Conservation (phyloP, 1,140 invertebrate species). For the Listronotus oregonensis region DNA sequence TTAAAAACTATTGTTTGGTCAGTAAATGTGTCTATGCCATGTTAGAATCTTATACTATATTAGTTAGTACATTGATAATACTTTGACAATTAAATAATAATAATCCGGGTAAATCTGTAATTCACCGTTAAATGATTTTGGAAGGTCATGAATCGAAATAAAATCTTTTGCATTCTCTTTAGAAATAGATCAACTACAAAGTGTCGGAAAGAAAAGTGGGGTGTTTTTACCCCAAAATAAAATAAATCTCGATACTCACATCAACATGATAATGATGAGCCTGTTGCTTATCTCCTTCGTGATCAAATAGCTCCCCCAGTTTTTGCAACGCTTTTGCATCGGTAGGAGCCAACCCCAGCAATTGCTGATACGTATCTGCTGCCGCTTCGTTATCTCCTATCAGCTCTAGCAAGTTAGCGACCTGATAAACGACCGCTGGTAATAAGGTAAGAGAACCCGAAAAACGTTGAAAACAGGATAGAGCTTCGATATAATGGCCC, state of each 20-base stretch:
- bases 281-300: slow-evolving; percentile 85
- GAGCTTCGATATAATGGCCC: slow-evolving; percentile 72
- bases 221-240: too few species aligned
- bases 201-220: too few species aligned
- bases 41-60: too few species aligned
- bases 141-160: too few species aligned
- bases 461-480: slow-evolving; percentile 81
- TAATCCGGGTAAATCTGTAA: too few species aligned
- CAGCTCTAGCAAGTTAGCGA: slow-evolving; percentile 81
- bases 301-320: slow-evolving; percentile 84
- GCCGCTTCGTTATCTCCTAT: slow-evolving; percentile 79
- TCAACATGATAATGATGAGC: slow-evolving; percentile 92
- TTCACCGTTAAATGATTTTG: too few species aligned
- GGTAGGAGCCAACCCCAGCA: slow-evolving; percentile 80
- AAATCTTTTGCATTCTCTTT: too few species aligned
- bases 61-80: too few species aligned
- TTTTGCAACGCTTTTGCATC: slow-evolving; percentile 83
- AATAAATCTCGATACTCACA: slow-evolving; percentile 56
- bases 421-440: slow-evolving; percentile 84
- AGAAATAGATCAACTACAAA: too few species aligned
- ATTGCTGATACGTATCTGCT: slow-evolving; percentile 81
- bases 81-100: too few species aligned
- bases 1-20: too few species aligned
- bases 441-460: slow-evolving; percentile 61
- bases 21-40: too few species aligned